Percentiles rank a stretch among this genome's conserved stretches.
Conservation (phyloP, 1,140 invertebrate genomes). For the Rhagoletis pomonella region DNA sequence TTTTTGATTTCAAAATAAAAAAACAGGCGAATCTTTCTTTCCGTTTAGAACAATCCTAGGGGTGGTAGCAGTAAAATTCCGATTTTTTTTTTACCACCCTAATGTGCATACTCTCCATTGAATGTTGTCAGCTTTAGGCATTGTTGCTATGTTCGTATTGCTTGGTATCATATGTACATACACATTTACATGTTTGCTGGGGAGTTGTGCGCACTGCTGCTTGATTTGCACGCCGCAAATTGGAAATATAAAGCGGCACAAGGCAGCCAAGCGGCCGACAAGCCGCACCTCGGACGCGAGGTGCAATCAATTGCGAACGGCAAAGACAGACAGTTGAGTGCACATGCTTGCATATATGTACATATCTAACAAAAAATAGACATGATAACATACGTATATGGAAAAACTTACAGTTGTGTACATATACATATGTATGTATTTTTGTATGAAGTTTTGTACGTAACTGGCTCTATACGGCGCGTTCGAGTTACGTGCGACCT, state of each 20-base stretch:
- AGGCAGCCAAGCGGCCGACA: slow-evolving; percentile 33
- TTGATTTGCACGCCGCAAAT: not conserved
- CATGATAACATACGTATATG: too few species aligned
- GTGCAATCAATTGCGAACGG: not conserved
- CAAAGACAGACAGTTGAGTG: slow-evolving; percentile 1
- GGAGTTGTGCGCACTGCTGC: not conserved
- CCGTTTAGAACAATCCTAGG: too few species aligned
- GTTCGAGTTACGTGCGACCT: slow-evolving; percentile 39
- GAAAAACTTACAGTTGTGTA: not conserved
- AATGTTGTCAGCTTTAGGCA: not conserved
- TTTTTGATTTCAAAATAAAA: too few species aligned
- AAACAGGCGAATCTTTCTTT: too few species aligned
- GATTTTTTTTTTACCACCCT: too few species aligned
- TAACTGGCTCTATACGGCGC: not conserved
- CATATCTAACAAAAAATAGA: too few species aligned
- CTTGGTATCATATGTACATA: not conserved
- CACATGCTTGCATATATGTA: not conserved
- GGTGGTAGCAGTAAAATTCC: too few species aligned
- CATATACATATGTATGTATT: not conserved
- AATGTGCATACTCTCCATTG: too few species aligned
- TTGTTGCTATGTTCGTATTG: not conserved
- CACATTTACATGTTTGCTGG: not conserved
- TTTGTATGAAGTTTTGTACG: not conserved
- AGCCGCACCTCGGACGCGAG: slow-evolving; percentile 14
- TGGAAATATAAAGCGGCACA: slow-evolving; percentile 14